These are phyloP conservation scores for Hesperophylax magnus DNA, from an alignment of 1,140 invertebrate genomes.

Conservation along the genomic window DNA sequence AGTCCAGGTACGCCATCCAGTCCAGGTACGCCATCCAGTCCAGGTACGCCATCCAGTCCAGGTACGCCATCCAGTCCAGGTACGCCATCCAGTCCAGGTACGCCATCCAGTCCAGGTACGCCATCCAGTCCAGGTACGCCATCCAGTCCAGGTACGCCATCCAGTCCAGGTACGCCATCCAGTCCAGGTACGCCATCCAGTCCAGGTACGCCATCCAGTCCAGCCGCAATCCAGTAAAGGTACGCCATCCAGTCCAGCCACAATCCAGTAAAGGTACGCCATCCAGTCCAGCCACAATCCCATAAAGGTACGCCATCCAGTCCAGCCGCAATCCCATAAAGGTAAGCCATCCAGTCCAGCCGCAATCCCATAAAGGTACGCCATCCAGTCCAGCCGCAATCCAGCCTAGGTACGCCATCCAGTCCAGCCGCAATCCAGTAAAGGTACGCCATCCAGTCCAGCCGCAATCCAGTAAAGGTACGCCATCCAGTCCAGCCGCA, in stretches of 20 bases:
- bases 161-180: background rate
- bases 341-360: constrained; percentile 8
- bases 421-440: background rate
- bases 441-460: constrained; percentile 4
- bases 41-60: constrained; percentile 9
- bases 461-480: background rate
- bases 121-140: constrained; percentile 13
- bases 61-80: background rate
- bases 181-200: constrained; percentile 17
- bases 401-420: background rate
- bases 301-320: background rate
- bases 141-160: constrained; percentile 21
- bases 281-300: background rate
- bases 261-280: background rate
- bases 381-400: background rate
- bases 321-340: background rate
- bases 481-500: constrained; percentile 15
- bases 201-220: background rate
- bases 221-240: background rate
- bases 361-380: background rate
- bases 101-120: background rate
- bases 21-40: background rate
- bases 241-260: background rate
- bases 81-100: background rate
- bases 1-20: background rate